These are phyloP conservation scores for Aricia artaxerxes DNA, from an alignment of 2,888 invertebrate genomes.

Conservation along the genomic window DNA sequence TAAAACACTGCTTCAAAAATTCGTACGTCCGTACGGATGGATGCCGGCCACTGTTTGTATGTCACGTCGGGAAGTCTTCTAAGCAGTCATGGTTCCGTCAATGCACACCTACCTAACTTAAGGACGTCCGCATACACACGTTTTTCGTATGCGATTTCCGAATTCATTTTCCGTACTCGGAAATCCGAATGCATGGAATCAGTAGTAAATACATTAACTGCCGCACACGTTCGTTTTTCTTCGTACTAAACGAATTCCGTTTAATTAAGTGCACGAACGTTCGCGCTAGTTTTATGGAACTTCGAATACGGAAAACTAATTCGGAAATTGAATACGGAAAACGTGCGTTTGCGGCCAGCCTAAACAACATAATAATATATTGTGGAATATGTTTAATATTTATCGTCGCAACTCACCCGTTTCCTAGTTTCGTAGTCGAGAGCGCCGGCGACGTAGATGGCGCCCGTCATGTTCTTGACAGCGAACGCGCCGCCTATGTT, in stretches of 20 bases:
- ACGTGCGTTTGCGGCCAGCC: background rate
- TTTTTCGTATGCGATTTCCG: no score
- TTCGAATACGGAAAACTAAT: no score
- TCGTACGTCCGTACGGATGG: background rate
- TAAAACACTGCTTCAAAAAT: background rate
- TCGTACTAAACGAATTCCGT: no score
- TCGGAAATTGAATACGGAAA: no score
- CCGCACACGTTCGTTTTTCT: no score
- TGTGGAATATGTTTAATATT: background rate
- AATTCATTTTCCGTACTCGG: no score
- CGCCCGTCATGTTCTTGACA: conserved; percentile 98
- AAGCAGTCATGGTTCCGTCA: background rate
- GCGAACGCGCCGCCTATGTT: conserved; percentile 99
- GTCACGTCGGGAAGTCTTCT: background rate
- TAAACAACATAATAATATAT: background rate
- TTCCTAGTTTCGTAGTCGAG: conserved; percentile 98
- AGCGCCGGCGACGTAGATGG: conserved; percentile 98
- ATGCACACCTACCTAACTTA: no score
- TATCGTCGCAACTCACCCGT: conserved; percentile 85
- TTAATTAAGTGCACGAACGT: no score
- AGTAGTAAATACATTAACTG: no score
- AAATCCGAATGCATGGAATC: no score
- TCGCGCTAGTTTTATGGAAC: no score
- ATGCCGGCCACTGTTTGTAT: background rate
- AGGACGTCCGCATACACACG: no score